Percentiles rank a stretch among this genome's conserved stretches.
phyloP scores from a whole-genome alignment of 2,113 vertebrate genomes.

The Muntiacus reevesi region DNA sequence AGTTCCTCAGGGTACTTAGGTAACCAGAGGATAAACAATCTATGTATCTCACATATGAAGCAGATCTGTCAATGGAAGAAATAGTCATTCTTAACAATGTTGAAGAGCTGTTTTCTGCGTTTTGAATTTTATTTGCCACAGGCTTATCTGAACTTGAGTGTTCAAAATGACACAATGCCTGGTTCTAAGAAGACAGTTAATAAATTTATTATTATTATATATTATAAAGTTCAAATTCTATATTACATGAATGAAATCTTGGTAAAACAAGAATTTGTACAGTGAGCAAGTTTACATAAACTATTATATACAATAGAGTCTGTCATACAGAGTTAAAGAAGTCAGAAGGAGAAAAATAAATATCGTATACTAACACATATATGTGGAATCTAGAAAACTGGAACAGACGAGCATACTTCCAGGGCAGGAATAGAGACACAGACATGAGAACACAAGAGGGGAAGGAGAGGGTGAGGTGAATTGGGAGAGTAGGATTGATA shows the following conservation, averaged over 20 bases:
- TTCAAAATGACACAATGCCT: neutral
- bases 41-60: neutral
- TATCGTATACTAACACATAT: neutral
- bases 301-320: neutral
- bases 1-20: neutral
- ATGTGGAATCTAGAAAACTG: neutral
- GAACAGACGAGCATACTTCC: neutral
- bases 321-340: neutral
- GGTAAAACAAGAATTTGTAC: neutral
- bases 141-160: neutral
- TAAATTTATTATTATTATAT: neutral
- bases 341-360: neutral
- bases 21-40: neutral
- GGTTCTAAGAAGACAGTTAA: neutral
- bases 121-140: neutral
- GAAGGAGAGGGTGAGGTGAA: neutral
- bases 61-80: neutral
- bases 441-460: neutral
- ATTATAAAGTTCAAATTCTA: neutral
- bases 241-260: neutral
- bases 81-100: neutral
- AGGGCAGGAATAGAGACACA: neutral
- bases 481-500: neutral
- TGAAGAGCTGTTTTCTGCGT: neutral
- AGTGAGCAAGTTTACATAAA: neutral